Evolutionary conservation across 2,113 vertebrate genomes (phyloP).

Genomic region (Nannospalax galili): DNA sequence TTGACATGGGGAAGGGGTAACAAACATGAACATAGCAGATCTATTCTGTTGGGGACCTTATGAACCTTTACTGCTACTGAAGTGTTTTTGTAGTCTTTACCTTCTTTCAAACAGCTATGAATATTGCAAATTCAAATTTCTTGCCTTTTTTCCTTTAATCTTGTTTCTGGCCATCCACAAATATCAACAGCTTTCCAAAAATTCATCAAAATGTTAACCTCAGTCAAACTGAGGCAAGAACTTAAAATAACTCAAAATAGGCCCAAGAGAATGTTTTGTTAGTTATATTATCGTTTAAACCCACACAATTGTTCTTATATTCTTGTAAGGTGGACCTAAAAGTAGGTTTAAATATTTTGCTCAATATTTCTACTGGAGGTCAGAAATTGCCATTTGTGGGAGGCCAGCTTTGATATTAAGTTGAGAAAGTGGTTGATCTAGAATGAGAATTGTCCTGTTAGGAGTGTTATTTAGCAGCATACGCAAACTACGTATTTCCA

Average conservation of each 20-base stretch:
- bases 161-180: not conserved
- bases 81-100: not conserved
- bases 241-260: conserved; percentile 1
- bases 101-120: not conserved
- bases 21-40: not conserved
- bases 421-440: not conserved
- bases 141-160: not conserved
- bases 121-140: not conserved
- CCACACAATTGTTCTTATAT: not conserved
- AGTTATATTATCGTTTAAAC: not conserved
- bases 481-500: conserved; percentile 11
- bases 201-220: not conserved
- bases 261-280: not conserved
- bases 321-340: not conserved
- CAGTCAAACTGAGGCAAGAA: not conserved
- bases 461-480: not conserved
- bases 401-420: not conserved
- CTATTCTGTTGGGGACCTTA: not conserved
- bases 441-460: not conserved
- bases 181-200: not conserved
- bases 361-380: not conserved
- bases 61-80: no score
- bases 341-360: conserved; percentile 16
- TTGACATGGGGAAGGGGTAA: not conserved
- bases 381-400: conserved; percentile 9